Base-by-base conservation (phyloP, 1,140 invertebrate species). In the Gonioctena quinquepunctata region DNA sequence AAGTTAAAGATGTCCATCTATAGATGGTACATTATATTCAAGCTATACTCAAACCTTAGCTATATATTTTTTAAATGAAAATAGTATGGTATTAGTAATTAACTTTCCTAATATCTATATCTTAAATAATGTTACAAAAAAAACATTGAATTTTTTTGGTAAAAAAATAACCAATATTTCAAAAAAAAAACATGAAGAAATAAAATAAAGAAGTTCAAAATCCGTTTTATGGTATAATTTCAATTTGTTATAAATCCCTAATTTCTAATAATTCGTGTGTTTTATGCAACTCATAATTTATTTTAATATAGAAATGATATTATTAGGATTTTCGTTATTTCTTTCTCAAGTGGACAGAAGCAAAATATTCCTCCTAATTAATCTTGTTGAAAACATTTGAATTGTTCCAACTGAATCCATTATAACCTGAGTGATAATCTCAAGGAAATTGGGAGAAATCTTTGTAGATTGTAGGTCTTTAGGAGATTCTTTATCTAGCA, bases 1-100 rank as follows among this genome's bases (percentile, higher is more conserved):
- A 69, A 69, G 50, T 72, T 69, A 59, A 62, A 33, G 2, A 21
- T 21, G 4, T 19, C 21, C 54, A 1, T 57, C 54, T 57, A 57
- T 23, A 57, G 54, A 57, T 57, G 54, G 11, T 49, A 6, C 25
- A n/a, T 57, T 25, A 57, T 57, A 21, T 22, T 22, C 25, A 57
- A 57, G 54, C 54, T 57, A 19, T 25, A n/a, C 11, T 42, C 1
- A 1, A 42, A 42, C 33, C 33, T 42, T 13, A n/a, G 16, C 13
- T 42, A n/a, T 11, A 42, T 13, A 8, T 42, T 13, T 42, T n/a
- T 42, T n/a, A n/a, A n/a, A n/a, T n/a, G n/a, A n/a, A n/a, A n/a
- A n/a, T n/a, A n/a, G n/a, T n/a, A n/a, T n/a, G n/a, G n/a, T n/a
- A n/a, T n/a, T n/a, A n/a, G n/a, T n/a, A n/a, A 42, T 42, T 42